Evolutionary conservation across 2,888 invertebrate species (phyloP).

Genomic region (Aporophyla lueneburgensis): DNA sequence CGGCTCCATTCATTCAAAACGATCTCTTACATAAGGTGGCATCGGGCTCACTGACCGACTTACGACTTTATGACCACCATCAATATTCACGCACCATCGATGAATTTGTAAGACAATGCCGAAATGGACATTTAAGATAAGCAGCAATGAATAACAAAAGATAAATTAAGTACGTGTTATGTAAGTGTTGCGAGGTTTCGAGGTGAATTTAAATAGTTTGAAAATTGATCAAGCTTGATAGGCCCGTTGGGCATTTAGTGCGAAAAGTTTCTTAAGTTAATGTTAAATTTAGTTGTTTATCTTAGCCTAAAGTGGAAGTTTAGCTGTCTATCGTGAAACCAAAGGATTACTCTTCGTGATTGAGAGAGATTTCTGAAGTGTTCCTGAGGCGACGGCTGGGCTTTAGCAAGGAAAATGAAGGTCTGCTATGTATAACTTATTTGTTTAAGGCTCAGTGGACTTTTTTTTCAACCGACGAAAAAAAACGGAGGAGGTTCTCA

Average conservation of each 20-base stretch:
- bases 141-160: constrained; percentile 46
- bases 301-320: background rate
- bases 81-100: constrained; percentile 69
- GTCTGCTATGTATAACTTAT: background rate
- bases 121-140: constrained; percentile 56
- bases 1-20: constrained; percentile 64
- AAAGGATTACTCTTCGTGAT: constrained; percentile 3
- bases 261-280: constrained; percentile 18
- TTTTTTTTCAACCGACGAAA: no score
- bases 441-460: no score
- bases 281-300: background rate
- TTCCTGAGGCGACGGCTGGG: background rate
- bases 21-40: constrained; percentile 67
- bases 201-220: constrained; percentile 34
- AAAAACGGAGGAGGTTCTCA: no score
- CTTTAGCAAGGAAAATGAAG: background rate
- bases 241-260: constrained; percentile 12
- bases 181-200: constrained; percentile 36
- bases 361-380: background rate
- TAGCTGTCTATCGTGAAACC: background rate
- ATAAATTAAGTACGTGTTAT: constrained; percentile 52
- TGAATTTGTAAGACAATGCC: constrained; percentile 60
- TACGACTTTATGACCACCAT: constrained; percentile 66
- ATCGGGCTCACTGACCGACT: constrained; percentile 72
- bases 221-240: constrained; percentile 42